These are phyloP conservation scores for Chelonus formosanus DNA, from an alignment of 2,888 invertebrate genomes.

Conservation along the genomic window DNA sequence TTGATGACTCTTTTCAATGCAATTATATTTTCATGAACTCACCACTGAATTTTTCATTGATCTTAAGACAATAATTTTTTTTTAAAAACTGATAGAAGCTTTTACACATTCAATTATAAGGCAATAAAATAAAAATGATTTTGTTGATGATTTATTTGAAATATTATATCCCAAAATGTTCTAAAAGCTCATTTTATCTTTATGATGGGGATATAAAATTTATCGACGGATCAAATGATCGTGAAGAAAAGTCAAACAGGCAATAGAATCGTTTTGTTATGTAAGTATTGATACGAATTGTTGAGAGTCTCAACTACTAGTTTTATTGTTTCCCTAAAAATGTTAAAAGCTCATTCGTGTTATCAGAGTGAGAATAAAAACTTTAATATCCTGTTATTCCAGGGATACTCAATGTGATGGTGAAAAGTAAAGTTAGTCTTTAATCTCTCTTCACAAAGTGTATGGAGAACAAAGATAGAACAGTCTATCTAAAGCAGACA, in stretches of 20 bases:
- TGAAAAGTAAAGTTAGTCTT: slow-evolving; percentile 8
- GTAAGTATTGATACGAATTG: slow-evolving; percentile 29
- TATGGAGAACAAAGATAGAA: slow-evolving; percentile 21
- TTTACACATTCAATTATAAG: too few relatives aligned
- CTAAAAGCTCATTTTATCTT: too few relatives aligned
- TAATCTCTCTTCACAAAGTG: slow-evolving; percentile 40
- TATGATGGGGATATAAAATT: neutral
- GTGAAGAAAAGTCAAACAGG: slow-evolving; percentile 7
- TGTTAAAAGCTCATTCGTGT: slow-evolving; percentile 35
- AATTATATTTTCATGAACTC: too few relatives aligned
- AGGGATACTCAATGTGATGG: slow-evolving; percentile 25
- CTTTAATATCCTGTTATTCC: slow-evolving; percentile 36
- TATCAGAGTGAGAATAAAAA: slow-evolving; percentile 35
- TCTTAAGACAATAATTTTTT: too few relatives aligned
- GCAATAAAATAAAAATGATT: too few relatives aligned
- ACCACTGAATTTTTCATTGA: too few relatives aligned
- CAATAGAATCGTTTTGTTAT: slow-evolving; percentile 12
- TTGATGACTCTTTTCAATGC: too few relatives aligned
- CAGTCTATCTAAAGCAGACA: slow-evolving; percentile 28
- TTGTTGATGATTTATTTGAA: too few relatives aligned
- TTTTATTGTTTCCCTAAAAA: slow-evolving; percentile 32
- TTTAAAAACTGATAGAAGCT: too few relatives aligned
- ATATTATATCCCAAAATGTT: too few relatives aligned
- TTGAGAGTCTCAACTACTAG: slow-evolving; percentile 5
- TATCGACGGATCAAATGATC: slow-evolving; percentile 1